These are phyloP conservation scores for Trachelus iudaicus DNA, from an alignment of 2,888 invertebrate genomes.

Conservation along the genomic window DNA sequence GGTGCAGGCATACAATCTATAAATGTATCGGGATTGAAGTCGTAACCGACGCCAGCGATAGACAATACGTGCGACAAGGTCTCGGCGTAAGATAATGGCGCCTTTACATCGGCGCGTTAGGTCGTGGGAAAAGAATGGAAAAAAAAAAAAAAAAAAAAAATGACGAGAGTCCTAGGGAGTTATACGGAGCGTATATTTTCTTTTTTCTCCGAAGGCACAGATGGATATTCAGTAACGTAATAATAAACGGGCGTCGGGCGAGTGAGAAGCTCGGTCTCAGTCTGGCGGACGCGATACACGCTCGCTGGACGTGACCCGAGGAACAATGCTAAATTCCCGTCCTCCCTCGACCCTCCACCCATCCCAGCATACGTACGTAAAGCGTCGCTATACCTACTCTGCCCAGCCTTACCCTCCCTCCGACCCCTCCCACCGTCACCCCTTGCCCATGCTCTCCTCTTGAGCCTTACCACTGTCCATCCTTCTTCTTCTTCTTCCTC, in stretches of 20 bases:
- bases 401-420: neutral
- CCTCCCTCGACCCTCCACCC: neutral
- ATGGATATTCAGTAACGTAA: slow-evolving; percentile 4
- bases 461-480: neutral
- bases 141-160: neutral
- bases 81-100: neutral
- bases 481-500: neutral
- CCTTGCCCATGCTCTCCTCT: neutral
- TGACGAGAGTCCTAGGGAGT: neutral
- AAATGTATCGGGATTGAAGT: neutral
- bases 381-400: neutral
- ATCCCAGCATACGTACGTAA: neutral
- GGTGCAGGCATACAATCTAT: neutral
- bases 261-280: slow-evolving; percentile 10
- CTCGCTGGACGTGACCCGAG: slow-evolving; percentile 17
- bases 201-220: neutral
- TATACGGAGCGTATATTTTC: neutral
- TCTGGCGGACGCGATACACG: slow-evolving; percentile 12
- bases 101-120: neutral
- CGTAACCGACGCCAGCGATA: neutral
- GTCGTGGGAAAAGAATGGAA: neutral
- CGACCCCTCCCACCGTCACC: neutral
- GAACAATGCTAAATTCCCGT: slow-evolving; percentile 9
- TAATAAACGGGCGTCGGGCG: slow-evolving; percentile 3
- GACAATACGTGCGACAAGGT: neutral